Evolutionary conservation across 2,797 vertebrate genomes (phyloP).

Genomic region (Pogonophryne albipinna): DNA sequence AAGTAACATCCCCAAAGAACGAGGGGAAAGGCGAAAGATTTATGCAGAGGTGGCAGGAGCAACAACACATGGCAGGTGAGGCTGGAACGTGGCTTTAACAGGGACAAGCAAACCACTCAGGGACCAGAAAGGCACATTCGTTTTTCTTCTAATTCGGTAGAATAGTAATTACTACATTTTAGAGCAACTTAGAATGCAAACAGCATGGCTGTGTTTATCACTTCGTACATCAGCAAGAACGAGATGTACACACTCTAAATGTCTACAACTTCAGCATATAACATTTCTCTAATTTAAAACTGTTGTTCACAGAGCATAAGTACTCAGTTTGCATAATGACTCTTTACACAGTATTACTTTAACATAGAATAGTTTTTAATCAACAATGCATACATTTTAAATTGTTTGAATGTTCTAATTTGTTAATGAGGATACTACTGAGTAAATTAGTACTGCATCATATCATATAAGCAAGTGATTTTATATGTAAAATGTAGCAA

Average conservation of each 20-base stretch:
- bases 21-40: conserved; percentile 9
- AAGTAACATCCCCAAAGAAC: conserved; percentile 47
- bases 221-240: background rate
- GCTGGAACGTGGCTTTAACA: background rate
- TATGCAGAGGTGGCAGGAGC: conserved; percentile 13
- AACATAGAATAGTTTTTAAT: no score
- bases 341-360: no score
- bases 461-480: no score
- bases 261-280: background rate
- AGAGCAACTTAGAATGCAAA: background rate
- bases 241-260: background rate
- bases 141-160: background rate
- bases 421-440: no score
- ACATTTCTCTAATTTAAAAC: background rate
- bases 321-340: no score
- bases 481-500: no score
- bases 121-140: background rate
- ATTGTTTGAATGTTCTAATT: no score
- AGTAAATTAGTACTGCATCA: no score
- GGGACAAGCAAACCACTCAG: background rate
- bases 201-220: background rate
- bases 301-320: no score
- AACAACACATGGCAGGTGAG: conserved; percentile 23
- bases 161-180: background rate
- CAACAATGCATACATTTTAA: no score